Percentiles rank a stretch among this genome's conserved stretches.
Conservation (phyloP, 2,113 vertebrate species). For the Hemibagrus wyckioides region DNA sequence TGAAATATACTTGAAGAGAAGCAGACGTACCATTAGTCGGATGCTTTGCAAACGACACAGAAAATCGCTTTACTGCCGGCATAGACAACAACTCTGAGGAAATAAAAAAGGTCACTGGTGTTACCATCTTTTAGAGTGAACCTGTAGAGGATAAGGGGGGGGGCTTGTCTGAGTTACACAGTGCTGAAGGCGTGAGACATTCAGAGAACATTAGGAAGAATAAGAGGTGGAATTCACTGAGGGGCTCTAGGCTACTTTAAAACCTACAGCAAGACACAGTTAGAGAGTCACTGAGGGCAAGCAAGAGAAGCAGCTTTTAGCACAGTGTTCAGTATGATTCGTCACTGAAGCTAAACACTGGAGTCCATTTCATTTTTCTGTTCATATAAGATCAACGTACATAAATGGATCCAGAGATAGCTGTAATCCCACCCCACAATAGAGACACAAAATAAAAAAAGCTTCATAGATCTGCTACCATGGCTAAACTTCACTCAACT, state of each 20-base stretch:
- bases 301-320: slow-evolving; percentile 27
- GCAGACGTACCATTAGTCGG: slow-evolving; percentile 99
- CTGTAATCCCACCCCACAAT: neutral
- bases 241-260: slow-evolving; percentile 18
- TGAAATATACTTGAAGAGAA: slow-evolving; percentile 84
- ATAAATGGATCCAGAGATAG: neutral
- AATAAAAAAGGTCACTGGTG: slow-evolving; percentile 91
- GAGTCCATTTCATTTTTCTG: neutral
- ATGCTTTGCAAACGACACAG: slow-evolving; percentile 99
- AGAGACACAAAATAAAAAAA: neutral
- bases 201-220: slow-evolving; percentile 32
- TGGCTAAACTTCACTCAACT: neutral
- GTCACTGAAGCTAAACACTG: slow-evolving; percentile 2
- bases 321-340: neutral
- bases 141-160: slow-evolving; percentile 42
- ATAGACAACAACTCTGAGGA: slow-evolving; percentile 99
- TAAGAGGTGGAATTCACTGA: neutral
- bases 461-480: neutral
- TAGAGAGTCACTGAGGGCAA: slow-evolving; percentile 18
- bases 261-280: slow-evolving; percentile 24
- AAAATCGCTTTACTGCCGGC: slow-evolving; percentile 99
- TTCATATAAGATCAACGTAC: neutral
- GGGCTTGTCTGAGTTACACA: slow-evolving; percentile 1
- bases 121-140: slow-evolving; percentile 75
- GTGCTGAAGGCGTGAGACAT: slow-evolving; percentile 48